Percentiles rank a stretch among this genome's conserved stretches.
phyloP scores from a whole-genome alignment of 2,113 vertebrate genomes.

The Nesospiza acunhae region DNA sequence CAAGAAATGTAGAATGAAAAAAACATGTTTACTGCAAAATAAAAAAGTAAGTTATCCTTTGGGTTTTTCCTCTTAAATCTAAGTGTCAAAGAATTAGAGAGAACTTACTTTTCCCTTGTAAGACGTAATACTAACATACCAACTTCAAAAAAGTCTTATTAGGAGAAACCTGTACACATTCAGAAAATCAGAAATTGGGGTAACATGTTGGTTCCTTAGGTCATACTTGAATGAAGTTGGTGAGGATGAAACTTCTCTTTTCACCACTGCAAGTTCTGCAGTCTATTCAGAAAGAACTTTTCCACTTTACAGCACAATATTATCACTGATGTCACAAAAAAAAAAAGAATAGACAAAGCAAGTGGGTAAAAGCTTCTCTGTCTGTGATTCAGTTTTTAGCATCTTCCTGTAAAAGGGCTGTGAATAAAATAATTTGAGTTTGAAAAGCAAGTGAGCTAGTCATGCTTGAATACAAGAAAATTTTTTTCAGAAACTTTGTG shows the following conservation, averaged over 20 bases:
- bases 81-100: neutral
- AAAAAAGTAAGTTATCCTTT: neutral
- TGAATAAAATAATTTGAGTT: neutral
- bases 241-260: neutral
- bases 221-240: neutral
- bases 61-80: neutral
- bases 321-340: neutral
- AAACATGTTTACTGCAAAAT: neutral
- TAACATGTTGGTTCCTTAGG: neutral
- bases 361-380: neutral
- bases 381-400: neutral
- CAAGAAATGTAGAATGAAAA: neutral
- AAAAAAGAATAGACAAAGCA: neutral
- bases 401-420: neutral
- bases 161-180: neutral
- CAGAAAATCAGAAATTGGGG: neutral
- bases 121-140: neutral
- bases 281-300: neutral
- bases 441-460: neutral
- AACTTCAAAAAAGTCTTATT: neutral
- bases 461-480: neutral
- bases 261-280: neutral
- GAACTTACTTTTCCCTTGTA: neutral
- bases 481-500: neutral
- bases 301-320: neutral